Percentiles rank a stretch among this genome's conserved stretches.
These are phyloP conservation scores for Falco berigora DNA, from an alignment of 2,797 vertebrate species.

Conservation along the genomic window DNA sequence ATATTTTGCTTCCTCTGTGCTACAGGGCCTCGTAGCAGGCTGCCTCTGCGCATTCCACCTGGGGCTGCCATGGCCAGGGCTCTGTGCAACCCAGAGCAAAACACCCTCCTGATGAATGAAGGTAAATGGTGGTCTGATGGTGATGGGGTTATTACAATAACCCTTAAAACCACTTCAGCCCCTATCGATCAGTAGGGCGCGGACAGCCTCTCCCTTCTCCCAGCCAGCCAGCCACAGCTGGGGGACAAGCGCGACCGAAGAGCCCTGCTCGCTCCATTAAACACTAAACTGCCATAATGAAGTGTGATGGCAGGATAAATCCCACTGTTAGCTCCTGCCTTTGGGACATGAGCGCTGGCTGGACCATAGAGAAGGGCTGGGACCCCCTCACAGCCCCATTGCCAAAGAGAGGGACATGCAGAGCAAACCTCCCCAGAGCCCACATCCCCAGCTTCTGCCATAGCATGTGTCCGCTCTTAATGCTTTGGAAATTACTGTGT, in stretches of 20 bases:
- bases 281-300: not conserved
- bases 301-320: slow-evolving; percentile 21
- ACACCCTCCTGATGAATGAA: accelerated
- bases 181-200: accelerated
- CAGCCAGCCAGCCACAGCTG: accelerated
- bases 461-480: not conserved
- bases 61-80: accelerated
- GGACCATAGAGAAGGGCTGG: not conserved
- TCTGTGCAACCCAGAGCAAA: not conserved
- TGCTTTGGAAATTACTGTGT: not conserved
- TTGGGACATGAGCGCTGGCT: not conserved
- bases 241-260: not conserved
- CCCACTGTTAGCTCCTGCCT: not conserved
- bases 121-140: accelerated
- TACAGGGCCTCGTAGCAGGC: accelerated
- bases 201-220: not conserved
- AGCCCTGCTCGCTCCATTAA: slow-evolving; percentile 16
- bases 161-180: not conserved
- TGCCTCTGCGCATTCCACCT: not conserved
- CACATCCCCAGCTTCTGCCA: not conserved
- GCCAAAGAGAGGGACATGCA: not conserved
- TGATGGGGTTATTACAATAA: not conserved
- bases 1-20: not conserved
- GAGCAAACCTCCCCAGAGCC: not conserved
- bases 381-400: not conserved